A percentile compares a stretch with the other conserved stretches of the same genome.
Conservation (phyloP, 1,140 invertebrate species). For the Nasonia vitripennis region DNA sequence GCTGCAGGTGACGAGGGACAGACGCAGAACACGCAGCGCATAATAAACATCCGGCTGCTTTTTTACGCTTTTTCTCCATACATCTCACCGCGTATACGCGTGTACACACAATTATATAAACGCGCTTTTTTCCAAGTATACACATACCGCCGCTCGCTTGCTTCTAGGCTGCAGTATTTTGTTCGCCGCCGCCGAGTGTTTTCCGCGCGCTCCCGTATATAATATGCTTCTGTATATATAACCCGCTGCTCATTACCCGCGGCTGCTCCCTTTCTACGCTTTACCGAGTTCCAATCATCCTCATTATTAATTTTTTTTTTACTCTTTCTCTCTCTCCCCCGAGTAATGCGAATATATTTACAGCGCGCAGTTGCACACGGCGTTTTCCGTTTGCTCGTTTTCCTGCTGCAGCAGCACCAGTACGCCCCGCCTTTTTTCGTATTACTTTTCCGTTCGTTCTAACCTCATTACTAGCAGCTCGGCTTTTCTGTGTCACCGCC, state of each 20-base stretch:
- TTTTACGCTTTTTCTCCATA: background rate
- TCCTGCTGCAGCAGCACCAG: background rate
- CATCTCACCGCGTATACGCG: too few relatives aligned
- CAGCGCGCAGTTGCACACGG: background rate
- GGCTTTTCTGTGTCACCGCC: background rate
- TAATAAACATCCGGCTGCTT: conserved; percentile 22
- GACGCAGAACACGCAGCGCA: background rate
- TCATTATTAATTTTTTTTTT: conserved; percentile 34
- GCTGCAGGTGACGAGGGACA: background rate
- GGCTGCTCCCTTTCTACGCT: background rate
- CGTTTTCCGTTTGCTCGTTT: background rate
- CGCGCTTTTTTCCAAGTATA: background rate
- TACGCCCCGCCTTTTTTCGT: background rate
- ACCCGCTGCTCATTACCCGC: conserved; percentile 8
- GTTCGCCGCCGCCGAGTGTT: background rate
- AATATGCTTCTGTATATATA: too few relatives aligned
- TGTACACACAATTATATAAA: background rate
- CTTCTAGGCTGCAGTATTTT: background rate
- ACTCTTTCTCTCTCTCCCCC: background rate
- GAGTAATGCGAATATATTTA: conserved; percentile 13
- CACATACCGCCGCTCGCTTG: too few relatives aligned
- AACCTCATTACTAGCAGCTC: background rate
- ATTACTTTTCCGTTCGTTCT: background rate
- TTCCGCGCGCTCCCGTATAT: background rate
- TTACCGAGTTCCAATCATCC: conserved; percentile 24